Evolutionary conservation across 2,888 invertebrate genomes (phyloP), one percentile per base, ranked within the genome.

Genomic region (Sturmia bella): DNA sequence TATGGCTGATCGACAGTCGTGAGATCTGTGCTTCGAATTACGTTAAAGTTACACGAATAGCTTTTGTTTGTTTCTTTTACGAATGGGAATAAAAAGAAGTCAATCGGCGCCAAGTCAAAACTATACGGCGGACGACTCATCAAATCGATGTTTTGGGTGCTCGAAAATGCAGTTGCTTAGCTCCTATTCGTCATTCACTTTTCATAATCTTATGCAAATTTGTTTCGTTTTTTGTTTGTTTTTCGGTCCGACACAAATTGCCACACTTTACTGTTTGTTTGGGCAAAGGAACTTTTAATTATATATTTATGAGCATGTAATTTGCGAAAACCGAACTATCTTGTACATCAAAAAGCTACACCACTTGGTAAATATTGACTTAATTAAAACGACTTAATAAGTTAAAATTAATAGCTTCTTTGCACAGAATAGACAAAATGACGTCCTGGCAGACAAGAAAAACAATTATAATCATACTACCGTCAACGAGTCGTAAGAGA

Each of bases 361-460:
- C 11, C 43, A 73, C 13, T 54, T 52, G 52, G 45, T 21, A 74
- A 75, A 48, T 73, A 68, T 77, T 64, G 73, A 69, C 32, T 77
- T 80, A 66, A 76, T 76, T 81, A 74, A 69, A 77, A 77, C 57
- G 50, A 77, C 73, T 77, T 77, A 73, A 77, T 77, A 57, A 77
- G 66, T 81, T 68, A 74, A 77, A 77, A 74, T 77, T 77, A 77
- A 74, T 74, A 74, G 63, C 63, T 73, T 69, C 72, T 61, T 70
- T 19, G 48, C 56, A 64, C 12, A 57, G 70, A 63, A 52, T 19
- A 56, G 27, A 63, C n/a, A 39, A 24, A 57, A 48, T 37, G 32
- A 45, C 37, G 41, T 7, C 50, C 61, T 48, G 24, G 37, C 54
- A 73, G 61, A 57, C 41, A 54, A 61, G 50, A n/a, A n/a, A n/a